Conservation (phyloP, 1,140 invertebrate genomes). For the Sminthurinus signatus region DNA sequence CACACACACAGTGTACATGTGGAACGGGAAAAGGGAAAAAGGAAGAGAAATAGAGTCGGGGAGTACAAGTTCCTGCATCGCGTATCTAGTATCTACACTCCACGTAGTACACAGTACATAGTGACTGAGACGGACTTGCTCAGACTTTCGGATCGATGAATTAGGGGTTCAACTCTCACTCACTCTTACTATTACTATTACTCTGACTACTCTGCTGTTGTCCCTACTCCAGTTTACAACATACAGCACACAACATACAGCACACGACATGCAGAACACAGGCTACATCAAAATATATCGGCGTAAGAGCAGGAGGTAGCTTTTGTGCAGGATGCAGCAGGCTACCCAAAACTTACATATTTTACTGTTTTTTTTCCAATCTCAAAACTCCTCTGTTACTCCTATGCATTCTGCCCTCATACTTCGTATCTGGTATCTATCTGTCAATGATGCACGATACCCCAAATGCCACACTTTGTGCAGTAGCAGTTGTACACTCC, state of each 20-base stretch:
- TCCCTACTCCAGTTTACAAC: neutral
- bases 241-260: constrained; percentile 15
- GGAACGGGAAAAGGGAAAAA: neutral
- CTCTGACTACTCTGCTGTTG: neutral
- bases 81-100: too few species aligned
- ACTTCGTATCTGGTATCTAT: too few species aligned
- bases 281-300: too few species aligned
- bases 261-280: constrained; percentile 11
- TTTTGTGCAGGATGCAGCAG: too few species aligned
- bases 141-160: constrained; percentile 32
- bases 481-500: too few species aligned
- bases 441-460: too few species aligned
- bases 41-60: neutral
- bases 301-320: too few species aligned
- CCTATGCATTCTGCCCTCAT: neutral
- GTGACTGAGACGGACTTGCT: too few species aligned
- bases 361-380: constrained; percentile 1
- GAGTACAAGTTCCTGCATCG: constrained; percentile 20
- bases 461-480: too few species aligned
- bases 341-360: too few species aligned
- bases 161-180: constrained; percentile 21
- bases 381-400: neutral
- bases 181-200: neutral
- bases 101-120: too few species aligned
- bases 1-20: neutral